phyloP scores from a whole-genome alignment of 1,140 invertebrate genomes.

The Drosophila ambigua region DNA sequence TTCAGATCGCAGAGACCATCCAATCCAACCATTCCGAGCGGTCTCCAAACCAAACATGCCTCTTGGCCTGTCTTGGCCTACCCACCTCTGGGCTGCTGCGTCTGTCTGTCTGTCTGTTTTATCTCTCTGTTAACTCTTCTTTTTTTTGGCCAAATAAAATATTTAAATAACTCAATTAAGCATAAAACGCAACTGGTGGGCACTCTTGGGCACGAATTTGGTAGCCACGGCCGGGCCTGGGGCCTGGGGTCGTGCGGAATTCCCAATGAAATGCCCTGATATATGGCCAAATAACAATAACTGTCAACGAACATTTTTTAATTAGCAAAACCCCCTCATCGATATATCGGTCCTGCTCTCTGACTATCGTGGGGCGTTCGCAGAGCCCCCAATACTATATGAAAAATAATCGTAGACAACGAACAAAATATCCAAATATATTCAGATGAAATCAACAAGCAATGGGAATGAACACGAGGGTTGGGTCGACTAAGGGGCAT shows the following conservation, averaged over 20 bases:
- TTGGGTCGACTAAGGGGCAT: background rate
- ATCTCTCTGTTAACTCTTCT: constrained; percentile 9
- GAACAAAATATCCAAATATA: constrained; percentile 48
- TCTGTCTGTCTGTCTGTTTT: constrained; percentile 1
- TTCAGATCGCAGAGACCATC: constrained; percentile 49
- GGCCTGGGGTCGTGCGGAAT: constrained; percentile 41
- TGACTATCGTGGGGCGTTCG: constrained; percentile 39
- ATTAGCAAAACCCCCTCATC: constrained; percentile 59
- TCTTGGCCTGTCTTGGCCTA: constrained; percentile 17
- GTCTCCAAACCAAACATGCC: constrained; percentile 6
- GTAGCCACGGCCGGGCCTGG: constrained; percentile 9
- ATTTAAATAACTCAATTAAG: constrained; percentile 82
- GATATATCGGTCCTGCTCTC: constrained; percentile 15
- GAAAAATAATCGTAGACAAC: constrained; percentile 51
- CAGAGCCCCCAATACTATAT: constrained; percentile 40
- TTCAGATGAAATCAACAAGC: constrained; percentile 58
- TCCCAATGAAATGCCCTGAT: constrained; percentile 80
- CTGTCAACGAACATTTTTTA: constrained; percentile 77
- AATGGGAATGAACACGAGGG: constrained; percentile 16
- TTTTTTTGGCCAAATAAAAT: constrained; percentile 74
- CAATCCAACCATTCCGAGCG: constrained; percentile 4
- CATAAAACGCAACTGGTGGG: constrained; percentile 77
- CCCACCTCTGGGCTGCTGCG: constrained; percentile 13
- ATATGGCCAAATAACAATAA: constrained; percentile 81
- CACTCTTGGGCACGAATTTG: constrained; percentile 60